Evolutionary conservation across 2,113 vertebrate genomes (phyloP).

Genomic region (Columba janthina): DNA sequence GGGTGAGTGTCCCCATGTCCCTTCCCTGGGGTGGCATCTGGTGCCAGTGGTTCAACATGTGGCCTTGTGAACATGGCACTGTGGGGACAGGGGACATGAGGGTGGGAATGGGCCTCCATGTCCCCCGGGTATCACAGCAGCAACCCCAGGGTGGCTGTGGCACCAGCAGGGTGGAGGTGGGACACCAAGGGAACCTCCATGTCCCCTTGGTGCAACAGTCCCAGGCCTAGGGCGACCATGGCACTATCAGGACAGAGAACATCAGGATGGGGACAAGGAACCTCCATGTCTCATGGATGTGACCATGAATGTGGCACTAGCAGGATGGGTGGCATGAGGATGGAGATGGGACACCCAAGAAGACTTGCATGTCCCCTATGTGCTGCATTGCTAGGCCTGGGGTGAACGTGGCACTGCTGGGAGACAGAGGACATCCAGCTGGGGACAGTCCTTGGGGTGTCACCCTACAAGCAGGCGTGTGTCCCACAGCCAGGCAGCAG

Average conservation of each 20-base stretch:
- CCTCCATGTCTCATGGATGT: not conserved
- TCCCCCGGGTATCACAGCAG: not conserved
- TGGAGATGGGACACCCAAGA: not conserved
- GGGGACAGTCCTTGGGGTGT: not conserved
- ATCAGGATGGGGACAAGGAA: not conserved
- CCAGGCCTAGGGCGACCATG: not conserved
- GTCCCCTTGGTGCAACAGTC: not conserved
- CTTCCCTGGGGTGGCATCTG: fast-evolving
- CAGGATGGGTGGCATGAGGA: too few species aligned
- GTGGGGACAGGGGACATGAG: not conserved
- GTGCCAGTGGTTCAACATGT: not conserved
- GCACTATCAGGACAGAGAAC: not conserved
- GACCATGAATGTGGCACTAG: not conserved
- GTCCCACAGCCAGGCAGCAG: constrained; percentile 83
- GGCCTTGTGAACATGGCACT: not conserved
- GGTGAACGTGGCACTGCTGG: not conserved
- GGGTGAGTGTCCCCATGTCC: not conserved
- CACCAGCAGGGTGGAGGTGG: not conserved
- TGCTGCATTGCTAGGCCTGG: not conserved
- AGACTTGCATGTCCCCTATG: not conserved
- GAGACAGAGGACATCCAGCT: not conserved
- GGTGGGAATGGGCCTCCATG: not conserved
- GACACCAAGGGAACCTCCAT: not conserved
- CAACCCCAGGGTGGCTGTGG: not conserved
- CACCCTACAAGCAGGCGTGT: fast-evolving